A percentile compares a stretch with the other conserved stretches of the same genome.
phyloP scores from a whole-genome alignment of 2,113 vertebrate genomes.

The Xiphias gladius region DNA sequence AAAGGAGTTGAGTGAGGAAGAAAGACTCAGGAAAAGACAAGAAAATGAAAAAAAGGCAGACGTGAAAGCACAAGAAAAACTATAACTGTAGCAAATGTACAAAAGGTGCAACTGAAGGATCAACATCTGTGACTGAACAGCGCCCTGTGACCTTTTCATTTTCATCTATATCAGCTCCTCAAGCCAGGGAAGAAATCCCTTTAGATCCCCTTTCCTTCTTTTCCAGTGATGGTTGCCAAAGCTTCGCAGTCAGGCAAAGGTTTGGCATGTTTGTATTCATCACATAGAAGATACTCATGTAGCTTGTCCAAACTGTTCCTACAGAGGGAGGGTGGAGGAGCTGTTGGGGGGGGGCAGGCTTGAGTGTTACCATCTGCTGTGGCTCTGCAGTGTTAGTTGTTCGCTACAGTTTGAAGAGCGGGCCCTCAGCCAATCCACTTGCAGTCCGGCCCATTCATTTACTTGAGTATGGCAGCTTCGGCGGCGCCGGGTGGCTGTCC shows the following conservation, averaged over 20 bases:
- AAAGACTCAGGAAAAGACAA: background rate
- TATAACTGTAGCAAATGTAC: constrained; percentile 10
- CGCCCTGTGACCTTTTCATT: constrained; percentile 38
- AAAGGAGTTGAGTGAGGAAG: background rate
- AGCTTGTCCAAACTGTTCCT: constrained; percentile 71
- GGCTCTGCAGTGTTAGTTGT: constrained; percentile 41
- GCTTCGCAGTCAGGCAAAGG: constrained; percentile 26
- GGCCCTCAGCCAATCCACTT: constrained; percentile 29
- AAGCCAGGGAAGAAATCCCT: constrained; percentile 45
- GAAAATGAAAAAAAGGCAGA: background rate
- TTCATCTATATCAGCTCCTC: constrained; percentile 43
- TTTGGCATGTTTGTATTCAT: constrained; percentile 68
- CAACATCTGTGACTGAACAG: constrained; percentile 46
- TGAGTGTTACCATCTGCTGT: constrained; percentile 81
- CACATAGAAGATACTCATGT: constrained; percentile 63
- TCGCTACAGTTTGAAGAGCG: constrained; percentile 24
- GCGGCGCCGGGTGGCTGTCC: background rate
- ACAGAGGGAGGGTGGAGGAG: background rate
- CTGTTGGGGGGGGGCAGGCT: background rate
- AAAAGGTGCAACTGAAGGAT: constrained; percentile 29
- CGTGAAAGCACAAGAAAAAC: background rate
- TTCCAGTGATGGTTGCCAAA: constrained; percentile 36
- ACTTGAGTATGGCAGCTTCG: constrained; percentile 19
- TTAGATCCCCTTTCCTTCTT: constrained; percentile 31
- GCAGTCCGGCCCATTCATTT: constrained; percentile 23